These are phyloP conservation scores for Habropoda laboriosa DNA, from an alignment of 1,140 invertebrate species.

Conservation along the genomic window DNA sequence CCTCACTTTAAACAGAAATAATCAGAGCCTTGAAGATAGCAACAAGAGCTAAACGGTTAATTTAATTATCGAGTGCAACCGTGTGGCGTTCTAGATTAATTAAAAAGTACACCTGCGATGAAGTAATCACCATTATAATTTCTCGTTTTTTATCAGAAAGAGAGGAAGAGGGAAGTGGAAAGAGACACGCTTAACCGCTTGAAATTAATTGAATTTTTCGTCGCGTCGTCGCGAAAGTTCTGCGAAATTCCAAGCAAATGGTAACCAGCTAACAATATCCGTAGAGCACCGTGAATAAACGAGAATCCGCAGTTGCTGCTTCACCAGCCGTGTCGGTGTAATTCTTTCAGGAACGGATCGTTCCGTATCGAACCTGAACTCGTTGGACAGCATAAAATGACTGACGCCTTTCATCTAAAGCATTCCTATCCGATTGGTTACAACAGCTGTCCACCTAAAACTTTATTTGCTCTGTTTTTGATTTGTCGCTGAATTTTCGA, in stretches of 20 bases:
- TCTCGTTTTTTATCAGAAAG: not conserved
- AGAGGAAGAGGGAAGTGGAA: not conserved
- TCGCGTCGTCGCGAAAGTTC: conserved; percentile 6
- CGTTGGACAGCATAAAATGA: not conserved
- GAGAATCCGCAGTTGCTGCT: conserved; percentile 1
- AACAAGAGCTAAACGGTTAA: no score
- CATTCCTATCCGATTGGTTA: not conserved
- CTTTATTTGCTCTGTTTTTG: not conserved
- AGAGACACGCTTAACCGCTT: not conserved
- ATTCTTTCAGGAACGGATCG: not conserved
- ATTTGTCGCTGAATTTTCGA: no score
- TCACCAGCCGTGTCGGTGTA: not conserved
- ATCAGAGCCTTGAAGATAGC: no score
- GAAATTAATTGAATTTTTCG: conserved; percentile 13
- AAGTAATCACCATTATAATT: conserved; percentile 1
- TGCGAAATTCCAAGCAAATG: not conserved
- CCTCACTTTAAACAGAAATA: no score
- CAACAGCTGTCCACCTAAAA: not conserved
- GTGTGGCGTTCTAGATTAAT: conserved; percentile 6
- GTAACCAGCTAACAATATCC: conserved; percentile 1
- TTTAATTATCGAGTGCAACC: not conserved
- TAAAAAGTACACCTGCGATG: not conserved
- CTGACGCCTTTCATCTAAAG: not conserved
- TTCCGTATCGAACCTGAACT: not conserved
- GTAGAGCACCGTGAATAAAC: not conserved